A percentile compares a stretch with the other conserved stretches of the same genome.
Evolutionary conservation across 2,113 vertebrate genomes (phyloP).

Genomic region (Gambusia affinis): DNA sequence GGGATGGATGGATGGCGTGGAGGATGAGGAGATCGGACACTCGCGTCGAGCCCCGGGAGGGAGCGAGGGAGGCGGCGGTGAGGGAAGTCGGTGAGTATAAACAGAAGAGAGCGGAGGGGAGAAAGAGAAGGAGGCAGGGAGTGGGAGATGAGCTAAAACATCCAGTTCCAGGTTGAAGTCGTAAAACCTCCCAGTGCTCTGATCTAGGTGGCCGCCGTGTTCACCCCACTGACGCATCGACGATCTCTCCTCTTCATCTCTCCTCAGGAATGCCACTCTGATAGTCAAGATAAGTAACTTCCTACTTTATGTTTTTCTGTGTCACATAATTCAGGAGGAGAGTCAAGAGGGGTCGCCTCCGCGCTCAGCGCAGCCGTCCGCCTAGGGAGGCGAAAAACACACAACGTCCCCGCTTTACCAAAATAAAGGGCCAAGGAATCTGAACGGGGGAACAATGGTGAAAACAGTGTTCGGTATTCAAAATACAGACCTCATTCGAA

Average conservation of each 20-base stretch:
- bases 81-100: constrained; percentile 42
- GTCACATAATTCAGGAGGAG: constrained; percentile 57
- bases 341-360: constrained; percentile 46
- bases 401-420: constrained; percentile 5
- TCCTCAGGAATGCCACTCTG: constrained; percentile 56
- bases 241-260: constrained; percentile 63
- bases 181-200: constrained; percentile 76
- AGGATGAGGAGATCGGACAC: constrained; percentile 34
- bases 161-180: constrained; percentile 77
- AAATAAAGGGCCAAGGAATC: constrained; percentile 12
- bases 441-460: constrained; percentile 17
- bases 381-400: constrained; percentile 29
- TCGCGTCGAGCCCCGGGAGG: constrained; percentile 30
- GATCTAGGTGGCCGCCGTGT: constrained; percentile 77
- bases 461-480: neutral
- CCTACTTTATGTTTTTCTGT: constrained; percentile 57
- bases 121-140: constrained; percentile 57
- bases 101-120: constrained; percentile 50
- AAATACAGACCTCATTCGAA: constrained; percentile 18
- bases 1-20: constrained; percentile 17
- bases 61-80: constrained; percentile 13
- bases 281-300: constrained; percentile 68
- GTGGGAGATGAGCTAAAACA: constrained; percentile 66
- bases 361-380: constrained; percentile 10
- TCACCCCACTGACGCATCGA: constrained; percentile 59